phyloP scores from a whole-genome alignment of 2,797 vertebrate genomes.

The Triplophysa bombifrons region DNA sequence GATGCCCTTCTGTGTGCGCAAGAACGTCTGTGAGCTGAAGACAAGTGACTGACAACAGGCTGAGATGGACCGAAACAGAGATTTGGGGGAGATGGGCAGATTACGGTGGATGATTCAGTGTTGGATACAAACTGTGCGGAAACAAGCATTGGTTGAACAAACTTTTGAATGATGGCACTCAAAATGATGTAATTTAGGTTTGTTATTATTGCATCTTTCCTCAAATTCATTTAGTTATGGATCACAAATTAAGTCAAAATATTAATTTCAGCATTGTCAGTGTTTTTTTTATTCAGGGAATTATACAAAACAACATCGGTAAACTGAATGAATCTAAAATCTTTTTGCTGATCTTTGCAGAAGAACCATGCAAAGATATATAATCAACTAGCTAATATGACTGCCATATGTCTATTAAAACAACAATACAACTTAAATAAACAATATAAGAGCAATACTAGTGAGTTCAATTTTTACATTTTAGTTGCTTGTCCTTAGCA shows the following conservation, averaged over 20 bases:
- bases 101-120: not conserved
- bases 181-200: not conserved
- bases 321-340: not conserved
- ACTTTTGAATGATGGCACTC: too few species aligned
- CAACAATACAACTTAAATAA: too few species aligned
- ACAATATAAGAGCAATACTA: not conserved
- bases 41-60: conserved; percentile 17
- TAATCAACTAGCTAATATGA: too few species aligned
- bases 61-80: conserved; percentile 4
- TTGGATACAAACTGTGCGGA: not conserved
- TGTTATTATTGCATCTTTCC: not conserved
- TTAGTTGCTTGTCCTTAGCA: not conserved
- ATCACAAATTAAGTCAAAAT: too few species aligned
- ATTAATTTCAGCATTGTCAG: not conserved
- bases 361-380: too few species aligned
- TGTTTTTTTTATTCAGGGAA: too few species aligned
- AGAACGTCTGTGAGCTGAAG: conserved; percentile 2
- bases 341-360: too few species aligned
- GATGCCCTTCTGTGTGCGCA: conserved; percentile 28
- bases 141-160: not conserved
- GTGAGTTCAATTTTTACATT: not conserved
- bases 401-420: too few species aligned
- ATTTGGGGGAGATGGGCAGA: conserved; percentile 1
- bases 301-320: too few species aligned
- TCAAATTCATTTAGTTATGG: not conserved